phyloP scores from a whole-genome alignment of 2,113 vertebrate species.

The Sapajus apella region DNA sequence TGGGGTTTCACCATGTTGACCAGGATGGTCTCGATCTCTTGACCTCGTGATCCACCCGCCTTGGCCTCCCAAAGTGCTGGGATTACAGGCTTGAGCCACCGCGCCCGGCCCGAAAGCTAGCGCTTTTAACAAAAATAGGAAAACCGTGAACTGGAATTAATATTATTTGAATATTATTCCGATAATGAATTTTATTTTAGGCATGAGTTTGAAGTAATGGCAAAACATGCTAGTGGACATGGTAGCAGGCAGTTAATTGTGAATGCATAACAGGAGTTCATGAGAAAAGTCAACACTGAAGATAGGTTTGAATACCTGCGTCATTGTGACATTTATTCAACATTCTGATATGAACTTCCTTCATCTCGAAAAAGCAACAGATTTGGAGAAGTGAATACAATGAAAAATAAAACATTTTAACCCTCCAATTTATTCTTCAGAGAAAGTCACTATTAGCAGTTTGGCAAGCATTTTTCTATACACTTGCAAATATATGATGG shows the following conservation, averaged over 20 bases:
- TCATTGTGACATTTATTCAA: slow-evolving; percentile 6
- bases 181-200: slow-evolving; percentile 47
- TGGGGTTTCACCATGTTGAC: too few species aligned
- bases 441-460: slow-evolving; percentile 43
- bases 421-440: slow-evolving; percentile 15
- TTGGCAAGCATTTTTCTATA: not conserved
- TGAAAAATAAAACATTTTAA: slow-evolving; percentile 34
- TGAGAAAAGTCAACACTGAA: slow-evolving; percentile 14
- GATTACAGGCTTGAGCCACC: too few species aligned
- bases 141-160: not conserved
- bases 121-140: slow-evolving; percentile 37
- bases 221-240: not conserved
- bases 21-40: too few species aligned
- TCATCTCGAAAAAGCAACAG: slow-evolving; percentile 23
- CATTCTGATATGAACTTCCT: not conserved
- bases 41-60: too few species aligned
- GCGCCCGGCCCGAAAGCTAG: too few species aligned
- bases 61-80: too few species aligned
- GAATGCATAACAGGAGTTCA: not conserved
- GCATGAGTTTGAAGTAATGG: slow-evolving; percentile 8
- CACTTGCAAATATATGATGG: not conserved
- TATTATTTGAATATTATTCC: not conserved
- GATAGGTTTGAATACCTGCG: slow-evolving; percentile 13
- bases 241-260: slow-evolving; percentile 22
- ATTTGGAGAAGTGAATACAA: not conserved